Evolutionary conservation across 2,797 vertebrate genomes (phyloP), one percentile per base, ranked within the genome.

Genomic region (Avahi laniger): DNA sequence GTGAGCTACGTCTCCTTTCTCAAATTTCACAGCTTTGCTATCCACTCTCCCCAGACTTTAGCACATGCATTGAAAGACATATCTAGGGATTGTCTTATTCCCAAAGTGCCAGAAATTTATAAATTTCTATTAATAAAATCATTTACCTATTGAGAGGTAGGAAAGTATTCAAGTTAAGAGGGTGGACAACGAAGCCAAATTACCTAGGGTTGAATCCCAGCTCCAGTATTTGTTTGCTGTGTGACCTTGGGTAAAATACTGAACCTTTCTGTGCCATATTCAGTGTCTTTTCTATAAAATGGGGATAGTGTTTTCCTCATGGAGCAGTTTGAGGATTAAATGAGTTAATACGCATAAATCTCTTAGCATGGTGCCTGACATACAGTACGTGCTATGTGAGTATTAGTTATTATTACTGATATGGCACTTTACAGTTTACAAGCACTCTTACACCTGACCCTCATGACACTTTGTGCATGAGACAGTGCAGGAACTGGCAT

Each of bases 51-150:
- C 30, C 17, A 88, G 83, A 85, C 52, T 89, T 67, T 9, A 91
- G 38, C 35, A 73, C 46, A 81, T 24, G 28, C 63, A 87, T 48
- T 41, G 38, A 89, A 89, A 91, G 81, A 79, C 30, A 50, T 35
- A 65, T 0, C 14, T 73, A 30, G 43, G 28, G 50, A 61, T 11
- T 65, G 26, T 65, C 35, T 78, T 94, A 79, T 28, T 95, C 70
- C 48, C 28, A 86, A 90, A 96, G 46, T 57, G 50, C 20, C 79
- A 93, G 87, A 81, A 84, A 94, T 69, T 73, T 76, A 80, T 9
- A 86, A 48, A 79, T 38, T 69, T 90, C 63, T 75, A 76, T 18
- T 86, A 50, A 87, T 76, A 87, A 93, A 93, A 93, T 57, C 48
- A 76, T 81, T 57, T 82, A 75, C 12, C 61, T 65, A 20, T 52